A percentile compares a stretch with the other conserved stretches of the same genome.
Evolutionary conservation across 2,888 invertebrate species (phyloP).

Genomic region (Tetragnatha montana): DNA sequence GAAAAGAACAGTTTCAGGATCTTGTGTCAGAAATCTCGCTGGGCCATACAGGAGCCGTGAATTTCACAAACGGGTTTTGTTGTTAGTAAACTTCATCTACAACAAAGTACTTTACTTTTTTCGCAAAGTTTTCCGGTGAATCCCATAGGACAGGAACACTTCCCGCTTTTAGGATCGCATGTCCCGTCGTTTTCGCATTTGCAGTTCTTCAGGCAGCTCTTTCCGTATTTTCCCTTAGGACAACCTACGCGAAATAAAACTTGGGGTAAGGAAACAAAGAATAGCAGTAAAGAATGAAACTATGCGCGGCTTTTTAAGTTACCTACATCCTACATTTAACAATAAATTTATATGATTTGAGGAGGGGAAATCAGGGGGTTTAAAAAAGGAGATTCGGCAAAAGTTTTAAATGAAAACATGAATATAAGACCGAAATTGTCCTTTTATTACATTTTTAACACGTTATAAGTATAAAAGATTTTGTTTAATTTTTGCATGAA

Average conservation of each 20-base stretch:
- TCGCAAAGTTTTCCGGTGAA: conserved; percentile 77
- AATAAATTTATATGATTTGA: too few relatives aligned
- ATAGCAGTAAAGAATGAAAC: too few relatives aligned
- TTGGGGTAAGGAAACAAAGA: not conserved
- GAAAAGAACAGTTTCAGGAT: not conserved
- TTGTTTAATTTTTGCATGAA: too few relatives aligned
- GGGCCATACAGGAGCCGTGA: not conserved
- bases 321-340: too few relatives aligned
- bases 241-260: conserved; percentile 30
- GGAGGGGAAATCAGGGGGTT: too few relatives aligned
- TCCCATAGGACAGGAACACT: conserved; percentile 63
- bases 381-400: too few relatives aligned
- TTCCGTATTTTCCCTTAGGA: conserved; percentile 75
- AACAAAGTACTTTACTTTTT: conserved; percentile 74
- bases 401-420: too few relatives aligned
- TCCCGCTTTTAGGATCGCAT: conserved; percentile 64
- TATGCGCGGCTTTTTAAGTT: too few relatives aligned
- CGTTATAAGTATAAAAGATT: too few relatives aligned
- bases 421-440: too few relatives aligned
- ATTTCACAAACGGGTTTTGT: not conserved
- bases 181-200: conserved; percentile 63
- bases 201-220: conserved; percentile 75
- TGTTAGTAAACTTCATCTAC: not conserved
- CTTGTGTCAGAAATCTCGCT: not conserved
- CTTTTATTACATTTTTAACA: too few relatives aligned